Evolutionary conservation across 1,140 invertebrate species (phyloP), one percentile per base, ranked within the genome.

Genomic region (Ericerus pela): DNA sequence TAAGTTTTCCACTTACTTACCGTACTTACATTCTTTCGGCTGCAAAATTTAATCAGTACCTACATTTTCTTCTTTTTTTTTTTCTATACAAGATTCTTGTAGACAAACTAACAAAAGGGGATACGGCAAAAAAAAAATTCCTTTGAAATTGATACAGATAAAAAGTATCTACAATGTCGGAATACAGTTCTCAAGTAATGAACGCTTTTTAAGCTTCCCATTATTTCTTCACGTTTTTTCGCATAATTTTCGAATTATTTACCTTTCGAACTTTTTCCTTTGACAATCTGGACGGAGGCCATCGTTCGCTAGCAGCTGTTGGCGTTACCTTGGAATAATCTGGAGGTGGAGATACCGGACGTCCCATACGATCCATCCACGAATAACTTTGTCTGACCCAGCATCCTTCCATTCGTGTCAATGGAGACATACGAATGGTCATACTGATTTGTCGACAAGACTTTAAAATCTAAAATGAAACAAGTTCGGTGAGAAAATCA

Each of bases 311-410:
- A 62, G 64, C 62, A 70, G 71, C 53, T 67, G 68, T 16, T 65
- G 70, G 61, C 59, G 70, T 67, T 36, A 69, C 59, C 29, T 61
- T 64, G 65, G 70, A 66, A 62, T 77, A 75, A 62, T 79, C 77
- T 55, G 79, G 73, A 29, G 86, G 90, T 16, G 89, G 89, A 1
- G 88, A 91, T 4, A 85, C 85, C 0, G 87, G 84, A 56, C 88
- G 72, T 24, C 88, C 89, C 62, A 87, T 82, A 27, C 86, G 75
- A 68, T 93, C 88, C 75, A 92, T 89, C 90, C 90, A 94, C 16
- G 85, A 86, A 71, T 89, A 93, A 18, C 82, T 85, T 60, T 89
- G 85, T 31, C 85, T 77, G 59, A 81, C 74, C 22, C 76, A 71
- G 61, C 75, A 79, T 10, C 76, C 76, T 0, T 37, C 53, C n/a